A percentile compares a stretch with the other conserved stretches of the same genome.
These are phyloP conservation scores for Conopomorpha cramerella DNA, from an alignment of 1,140 invertebrate species.

Conservation along the genomic window DNA sequence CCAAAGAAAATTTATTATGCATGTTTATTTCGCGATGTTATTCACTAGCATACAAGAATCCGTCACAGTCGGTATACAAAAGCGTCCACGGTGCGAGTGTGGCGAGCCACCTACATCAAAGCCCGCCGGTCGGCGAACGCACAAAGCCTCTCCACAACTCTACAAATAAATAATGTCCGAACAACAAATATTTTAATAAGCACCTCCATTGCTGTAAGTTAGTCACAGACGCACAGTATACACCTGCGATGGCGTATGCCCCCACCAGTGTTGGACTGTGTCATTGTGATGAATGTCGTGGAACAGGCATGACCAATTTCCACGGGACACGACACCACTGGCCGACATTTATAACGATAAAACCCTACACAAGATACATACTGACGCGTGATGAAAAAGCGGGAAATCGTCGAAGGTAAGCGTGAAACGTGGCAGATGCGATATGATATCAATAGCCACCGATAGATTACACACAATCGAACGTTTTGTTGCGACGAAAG, in stretches of 20 bases:
- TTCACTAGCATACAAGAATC: conserved; percentile 31
- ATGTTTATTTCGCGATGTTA: conserved; percentile 27
- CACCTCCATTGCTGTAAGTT: conserved; percentile 39
- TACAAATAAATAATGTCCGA: conserved; percentile 53
- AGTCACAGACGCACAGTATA: conserved; percentile 29
- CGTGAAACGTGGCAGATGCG: conserved; percentile 52
- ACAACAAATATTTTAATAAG: conserved; percentile 61
- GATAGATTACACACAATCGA: conserved; percentile 5
- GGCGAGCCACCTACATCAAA: conserved; percentile 22
- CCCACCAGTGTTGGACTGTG: too few relatives aligned
- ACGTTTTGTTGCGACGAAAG: too few relatives aligned
- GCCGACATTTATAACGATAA: conserved; percentile 40
- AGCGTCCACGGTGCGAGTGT: conserved; percentile 7
- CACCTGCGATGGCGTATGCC: conserved; percentile 18
- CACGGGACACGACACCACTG: conserved; percentile 29
- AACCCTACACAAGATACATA: too few relatives aligned
- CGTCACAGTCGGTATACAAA: conserved; percentile 34
- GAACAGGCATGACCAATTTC: conserved; percentile 42
- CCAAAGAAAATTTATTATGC: too few relatives aligned
- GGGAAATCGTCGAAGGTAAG: conserved; percentile 48
- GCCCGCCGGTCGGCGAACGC: conserved; percentile 20
- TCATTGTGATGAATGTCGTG: conserved; percentile 16
- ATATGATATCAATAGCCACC: conserved; percentile 18
- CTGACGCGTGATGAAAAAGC: conserved; percentile 31
- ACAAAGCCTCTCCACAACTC: conserved; percentile 35